Conservation (phyloP, 2,888 invertebrate species). For the Aspidiotus destructor region DNA sequence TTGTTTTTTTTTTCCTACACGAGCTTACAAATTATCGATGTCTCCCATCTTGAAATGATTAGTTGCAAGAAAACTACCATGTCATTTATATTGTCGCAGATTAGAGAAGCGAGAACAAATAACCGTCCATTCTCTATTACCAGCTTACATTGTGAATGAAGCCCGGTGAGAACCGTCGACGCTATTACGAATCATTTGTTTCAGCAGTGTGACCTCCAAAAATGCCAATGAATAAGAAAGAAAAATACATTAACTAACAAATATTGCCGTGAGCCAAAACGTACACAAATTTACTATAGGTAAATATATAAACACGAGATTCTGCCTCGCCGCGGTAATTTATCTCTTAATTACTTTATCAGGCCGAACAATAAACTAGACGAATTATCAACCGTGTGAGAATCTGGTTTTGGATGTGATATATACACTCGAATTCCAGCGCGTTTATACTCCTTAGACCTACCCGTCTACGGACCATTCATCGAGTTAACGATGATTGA, state of each 20-base stretch:
- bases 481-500: too few species aligned
- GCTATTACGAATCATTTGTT: neutral
- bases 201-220: neutral
- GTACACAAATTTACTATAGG: too few species aligned
- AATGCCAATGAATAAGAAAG: neutral
- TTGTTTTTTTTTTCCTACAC: neutral
- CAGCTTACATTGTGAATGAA: neutral
- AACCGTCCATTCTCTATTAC: neutral
- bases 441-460: too few species aligned
- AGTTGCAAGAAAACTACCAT: neutral
- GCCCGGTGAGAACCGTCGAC: neutral
- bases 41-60: neutral
- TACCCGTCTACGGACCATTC: too few species aligned
- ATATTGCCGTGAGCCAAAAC: neutral
- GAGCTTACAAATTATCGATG: neutral
- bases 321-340: neutral
- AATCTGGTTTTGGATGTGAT: neutral
- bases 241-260: neutral
- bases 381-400: slow-evolving; percentile 16
- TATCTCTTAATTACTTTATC: slow-evolving; percentile 29
- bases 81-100: neutral
- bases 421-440: too few species aligned
- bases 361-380: slow-evolving; percentile 3
- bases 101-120: neutral
- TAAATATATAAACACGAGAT: too few species aligned